These are phyloP conservation scores for Temnothorax curvispinosus DNA, from an alignment of 1,140 invertebrate genomes.

Conservation along the genomic window DNA sequence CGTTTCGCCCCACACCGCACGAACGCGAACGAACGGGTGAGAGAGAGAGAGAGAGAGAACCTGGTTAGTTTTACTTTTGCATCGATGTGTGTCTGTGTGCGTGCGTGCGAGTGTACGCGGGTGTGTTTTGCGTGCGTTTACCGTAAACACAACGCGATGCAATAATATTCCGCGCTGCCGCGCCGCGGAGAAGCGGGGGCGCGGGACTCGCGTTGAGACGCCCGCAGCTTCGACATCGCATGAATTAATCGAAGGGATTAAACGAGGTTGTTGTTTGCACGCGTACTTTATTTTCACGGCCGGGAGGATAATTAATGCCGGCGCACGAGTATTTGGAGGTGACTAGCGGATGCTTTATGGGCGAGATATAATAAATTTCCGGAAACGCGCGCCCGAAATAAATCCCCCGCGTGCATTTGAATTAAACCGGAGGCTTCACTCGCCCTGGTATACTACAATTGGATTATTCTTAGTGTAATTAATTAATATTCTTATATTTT, in stretches of 20 bases:
- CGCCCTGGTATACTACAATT: background rate
- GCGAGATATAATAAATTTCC: conserved; percentile 10
- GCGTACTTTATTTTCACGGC: background rate
- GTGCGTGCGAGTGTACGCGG: background rate
- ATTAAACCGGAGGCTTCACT: background rate
- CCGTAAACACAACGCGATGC: conserved; percentile 58
- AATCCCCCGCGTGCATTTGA: background rate
- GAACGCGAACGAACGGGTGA: background rate
- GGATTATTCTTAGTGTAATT: background rate
- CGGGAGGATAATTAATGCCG: conserved; percentile 10
- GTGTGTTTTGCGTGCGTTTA: conserved; percentile 43
- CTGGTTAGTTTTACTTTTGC: conserved; percentile 43
- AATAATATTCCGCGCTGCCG: conserved; percentile 45
- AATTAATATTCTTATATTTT: background rate
- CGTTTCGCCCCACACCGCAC: background rate
- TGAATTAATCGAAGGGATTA: conserved; percentile 42
- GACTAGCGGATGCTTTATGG: background rate
- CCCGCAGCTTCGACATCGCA: background rate
- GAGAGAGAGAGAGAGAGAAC: too few species aligned
- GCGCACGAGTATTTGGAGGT: background rate
- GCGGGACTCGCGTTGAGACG: background rate
- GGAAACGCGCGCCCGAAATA: background rate
- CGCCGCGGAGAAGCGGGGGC: background rate
- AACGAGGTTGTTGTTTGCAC: background rate
- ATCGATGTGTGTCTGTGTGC: background rate